Base-by-base conservation (phyloP, 2,113 vertebrate genomes). In the Nanorana parkeri region DNA sequence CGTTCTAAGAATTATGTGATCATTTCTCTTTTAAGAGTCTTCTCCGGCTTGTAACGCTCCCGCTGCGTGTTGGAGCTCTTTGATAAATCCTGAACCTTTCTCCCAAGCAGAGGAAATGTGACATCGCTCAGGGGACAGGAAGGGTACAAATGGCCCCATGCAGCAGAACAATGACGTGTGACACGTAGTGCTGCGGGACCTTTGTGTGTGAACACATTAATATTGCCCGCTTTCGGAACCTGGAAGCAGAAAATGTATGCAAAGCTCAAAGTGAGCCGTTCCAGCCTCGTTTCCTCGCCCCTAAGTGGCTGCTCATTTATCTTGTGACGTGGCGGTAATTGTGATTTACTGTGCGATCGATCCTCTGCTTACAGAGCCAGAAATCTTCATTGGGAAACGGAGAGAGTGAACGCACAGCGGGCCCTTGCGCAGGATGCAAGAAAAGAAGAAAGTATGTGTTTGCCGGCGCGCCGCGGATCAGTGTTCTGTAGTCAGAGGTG, bases 171-270 rank as follows among this genome's bases (percentile, higher is more conserved):
- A 78, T 78, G 77, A 67, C 21, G 55, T 68, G 7, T 67, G 77
- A 32, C 77, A 66, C 54, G 51, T 66, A 55, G 51, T n/a, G 6
- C 52, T 21, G 23, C 63, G 24, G 76, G 20, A 52, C 64, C 77
- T 67, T 78, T 78, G 77, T 78, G 64, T 51, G 26, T 11, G 20
- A 55, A 67, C 15, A 55, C 76, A 78, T 78, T 78, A 78, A 78
- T 68, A 78, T 68, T 8, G n/a, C 20, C 2, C n/a, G n/a, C n/a
- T n/a, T n/a, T n/a, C n/a, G n/a, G n/a, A 21, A 24, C 36, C n/a
- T 52, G 75, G 41, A 65, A 77, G 36, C 36, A 56, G 63, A 36
- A 26, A 56, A 67, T 78, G 56, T 68, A 68, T 68, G 41, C 77
- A 78, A 78, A 1, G 26, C 36, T 65, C 47, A 52, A 21, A 77